Evolutionary conservation across 2,113 vertebrate species (phyloP), one percentile per base, ranked within the genome.

Genomic region (Anolis carolinensis): DNA sequence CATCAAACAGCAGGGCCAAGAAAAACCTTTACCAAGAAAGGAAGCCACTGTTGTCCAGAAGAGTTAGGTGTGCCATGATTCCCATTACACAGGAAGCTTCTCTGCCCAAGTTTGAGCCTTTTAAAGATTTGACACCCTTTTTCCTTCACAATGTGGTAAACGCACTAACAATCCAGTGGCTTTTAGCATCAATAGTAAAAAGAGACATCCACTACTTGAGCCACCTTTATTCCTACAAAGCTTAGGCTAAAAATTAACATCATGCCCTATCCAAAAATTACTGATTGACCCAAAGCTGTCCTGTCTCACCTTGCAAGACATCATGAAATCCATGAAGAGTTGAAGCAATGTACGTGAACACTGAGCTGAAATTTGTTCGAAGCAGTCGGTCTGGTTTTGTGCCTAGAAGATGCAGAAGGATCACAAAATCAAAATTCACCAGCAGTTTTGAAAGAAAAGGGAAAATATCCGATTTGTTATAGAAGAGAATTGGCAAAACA

Each of bases 251-350:
- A 3, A 0, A 0, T 23, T 3, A 8, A 16, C 52, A 34, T 36
- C 20, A 68, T 80, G 34, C 4, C 5, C 14, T 32, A 4, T 32
- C n/a, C n/a, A 11, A 7, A 80, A 84, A 27, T 7, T 82, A 34
- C 5, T 39, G 50, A 70, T 2, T 34, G 34, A 62, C 25, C 18
- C 18, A 23, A 59, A 50, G 20, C 16, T 48, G 32, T 20, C 18
- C 1, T 68, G 20, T 11, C 96, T 96, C 91, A 99, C 99, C 98
- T 98, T 97, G 97, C 95, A 98, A 93, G 92, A 97, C 68, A 39
- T 98, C 97, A 84, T 99, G 97, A 86, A 99, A 97, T 90, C 97
- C 96, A 92, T 97, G 97, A 83, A 99, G 97, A 94, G 96, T 96
- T 87, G 96, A 95, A 77, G 97, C 97, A 89, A 99, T 96, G 89